Conservation (phyloP, 2,888 invertebrate species). For the Sylvicola cinctus region DNA sequence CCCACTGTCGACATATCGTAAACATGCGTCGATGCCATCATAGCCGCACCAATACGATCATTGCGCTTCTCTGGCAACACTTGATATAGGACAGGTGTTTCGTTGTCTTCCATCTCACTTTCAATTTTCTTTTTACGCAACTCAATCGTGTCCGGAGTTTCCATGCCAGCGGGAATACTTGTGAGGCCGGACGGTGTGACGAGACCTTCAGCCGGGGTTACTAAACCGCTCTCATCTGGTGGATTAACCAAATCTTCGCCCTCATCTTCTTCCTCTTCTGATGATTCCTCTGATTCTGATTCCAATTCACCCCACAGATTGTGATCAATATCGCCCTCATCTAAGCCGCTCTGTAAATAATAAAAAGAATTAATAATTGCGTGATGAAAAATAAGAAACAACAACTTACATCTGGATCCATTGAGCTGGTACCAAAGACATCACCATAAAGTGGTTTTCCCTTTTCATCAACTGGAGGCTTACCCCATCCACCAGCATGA, state of each 20-base stretch:
- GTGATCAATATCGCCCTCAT: conserved; percentile 79
- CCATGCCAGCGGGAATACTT: conserved; percentile 81
- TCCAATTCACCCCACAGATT: conserved; percentile 95
- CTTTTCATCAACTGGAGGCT: conserved; percentile 96
- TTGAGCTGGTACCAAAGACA: conserved; percentile 76
- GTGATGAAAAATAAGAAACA: conserved; percentile 3
- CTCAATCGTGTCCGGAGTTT: conserved; percentile 98
- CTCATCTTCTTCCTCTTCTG: conserved; percentile 44
- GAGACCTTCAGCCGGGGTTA: conserved; percentile 83
- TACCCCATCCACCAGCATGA: conserved; percentile 99
- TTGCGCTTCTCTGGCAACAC: conserved; percentile 87
- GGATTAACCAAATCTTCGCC: conserved; percentile 31
- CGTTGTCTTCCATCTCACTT: conserved; percentile 89
- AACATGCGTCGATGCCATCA: conserved; percentile 98
- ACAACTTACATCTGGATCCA: conserved; percentile 43
- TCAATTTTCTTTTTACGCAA: conserved; percentile 92
- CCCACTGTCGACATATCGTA: conserved; percentile 71
- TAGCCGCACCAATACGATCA: conserved; percentile 69
- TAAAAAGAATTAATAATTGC: conserved; percentile 4
- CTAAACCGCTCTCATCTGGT: conserved; percentile 60
- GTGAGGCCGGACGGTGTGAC: conserved; percentile 90
- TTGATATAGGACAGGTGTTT: conserved; percentile 88
- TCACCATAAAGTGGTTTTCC: conserved; percentile 97
- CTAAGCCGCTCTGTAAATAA: conserved; percentile 32
- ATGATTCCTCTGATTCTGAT: conserved; percentile 48